These are phyloP conservation scores for Leptinotarsa undecemlineata DNA, from an alignment of 1,140 invertebrate species.

Conservation along the genomic window DNA sequence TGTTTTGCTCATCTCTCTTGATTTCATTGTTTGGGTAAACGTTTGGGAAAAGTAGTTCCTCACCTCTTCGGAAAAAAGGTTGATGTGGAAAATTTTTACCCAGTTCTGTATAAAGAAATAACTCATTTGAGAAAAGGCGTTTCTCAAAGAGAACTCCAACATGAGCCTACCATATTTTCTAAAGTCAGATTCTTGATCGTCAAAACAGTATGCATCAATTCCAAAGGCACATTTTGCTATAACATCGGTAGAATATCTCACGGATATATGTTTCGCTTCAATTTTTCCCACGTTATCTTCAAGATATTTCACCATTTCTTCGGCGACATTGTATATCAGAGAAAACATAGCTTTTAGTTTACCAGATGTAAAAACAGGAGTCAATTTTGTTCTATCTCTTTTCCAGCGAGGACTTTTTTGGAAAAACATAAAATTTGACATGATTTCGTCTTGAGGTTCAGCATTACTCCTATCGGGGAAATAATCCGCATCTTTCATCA, in stretches of 20 bases:
- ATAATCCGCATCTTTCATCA: conserved; percentile 62
- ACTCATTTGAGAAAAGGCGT: conserved; percentile 26
- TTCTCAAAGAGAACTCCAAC: conserved; percentile 32
- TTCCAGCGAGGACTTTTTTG: conserved; percentile 56
- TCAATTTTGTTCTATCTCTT: conserved; percentile 56
- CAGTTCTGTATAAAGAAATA: conserved; percentile 37
- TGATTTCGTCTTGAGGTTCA: conserved; percentile 18
- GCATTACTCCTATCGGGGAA: conserved; percentile 56
- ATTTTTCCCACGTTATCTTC: conserved; percentile 23
- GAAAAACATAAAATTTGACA: conserved; percentile 40
- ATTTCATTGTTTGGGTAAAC: conserved; percentile 39
- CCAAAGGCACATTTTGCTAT: conserved; percentile 58
- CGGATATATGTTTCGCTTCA: conserved; percentile 40
- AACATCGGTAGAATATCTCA: conserved; percentile 58
- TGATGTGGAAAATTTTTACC: conserved; percentile 33
- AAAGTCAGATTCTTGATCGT: conserved; percentile 54
- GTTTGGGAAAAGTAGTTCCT: conserved; percentile 17
- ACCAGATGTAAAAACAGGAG: conserved; percentile 59
- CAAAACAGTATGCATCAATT: conserved; percentile 52
- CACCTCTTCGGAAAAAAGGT: conserved; percentile 4
- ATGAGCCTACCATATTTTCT: conserved; percentile 33
- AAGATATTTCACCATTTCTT: conserved; percentile 36
- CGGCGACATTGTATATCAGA: conserved; percentile 40
- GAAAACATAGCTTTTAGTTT: conserved; percentile 58
- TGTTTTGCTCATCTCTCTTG: conserved; percentile 24